Percentiles rank a stretch among this genome's conserved stretches.
These are phyloP conservation scores for Troides oblongomaculatus DNA, from an alignment of 2,888 invertebrate species.

Conservation along the genomic window DNA sequence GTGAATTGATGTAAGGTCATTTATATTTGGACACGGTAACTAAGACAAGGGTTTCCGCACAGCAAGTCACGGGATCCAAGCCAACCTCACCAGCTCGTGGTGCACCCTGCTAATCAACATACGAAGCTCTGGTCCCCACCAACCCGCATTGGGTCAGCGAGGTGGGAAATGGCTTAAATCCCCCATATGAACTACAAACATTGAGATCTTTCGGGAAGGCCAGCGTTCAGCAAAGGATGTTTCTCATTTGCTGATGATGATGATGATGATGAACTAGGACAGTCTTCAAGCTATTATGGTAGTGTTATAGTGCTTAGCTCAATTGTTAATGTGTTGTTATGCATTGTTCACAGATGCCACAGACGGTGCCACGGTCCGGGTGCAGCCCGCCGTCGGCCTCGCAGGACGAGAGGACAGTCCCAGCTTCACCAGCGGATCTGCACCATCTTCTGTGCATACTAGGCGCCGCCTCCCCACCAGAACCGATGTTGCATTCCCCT, in stretches of 20 bases:
- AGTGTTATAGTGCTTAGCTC: not conserved
- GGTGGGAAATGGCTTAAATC: no score
- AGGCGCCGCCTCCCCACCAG: conserved; percentile 74
- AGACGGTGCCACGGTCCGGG: conserved; percentile 88
- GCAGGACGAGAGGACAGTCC: conserved; percentile 82
- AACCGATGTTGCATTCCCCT: conserved; percentile 72
- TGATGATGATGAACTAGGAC: no score
- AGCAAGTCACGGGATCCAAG: not conserved
- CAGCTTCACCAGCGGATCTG: conserved; percentile 76
- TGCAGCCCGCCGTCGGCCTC: conserved; percentile 88
- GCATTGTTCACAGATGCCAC: conserved; percentile 86
- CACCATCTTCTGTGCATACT: conserved; percentile 71
- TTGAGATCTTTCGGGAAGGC: no score
- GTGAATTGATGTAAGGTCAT: not conserved
- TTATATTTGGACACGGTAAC: not conserved
- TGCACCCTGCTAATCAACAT: no score
- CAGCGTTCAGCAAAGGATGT: no score
- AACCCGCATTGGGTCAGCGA: no score
- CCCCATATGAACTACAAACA: no score
- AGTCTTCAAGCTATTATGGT: no score
- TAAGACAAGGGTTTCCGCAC: not conserved
- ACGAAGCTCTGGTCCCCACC: no score
- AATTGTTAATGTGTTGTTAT: not conserved
- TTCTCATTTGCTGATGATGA: no score
- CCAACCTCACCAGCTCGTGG: no score